These are phyloP conservation scores for Aphidius gifuensis DNA, from an alignment of 1,140 invertebrate genomes.

Conservation along the genomic window DNA sequence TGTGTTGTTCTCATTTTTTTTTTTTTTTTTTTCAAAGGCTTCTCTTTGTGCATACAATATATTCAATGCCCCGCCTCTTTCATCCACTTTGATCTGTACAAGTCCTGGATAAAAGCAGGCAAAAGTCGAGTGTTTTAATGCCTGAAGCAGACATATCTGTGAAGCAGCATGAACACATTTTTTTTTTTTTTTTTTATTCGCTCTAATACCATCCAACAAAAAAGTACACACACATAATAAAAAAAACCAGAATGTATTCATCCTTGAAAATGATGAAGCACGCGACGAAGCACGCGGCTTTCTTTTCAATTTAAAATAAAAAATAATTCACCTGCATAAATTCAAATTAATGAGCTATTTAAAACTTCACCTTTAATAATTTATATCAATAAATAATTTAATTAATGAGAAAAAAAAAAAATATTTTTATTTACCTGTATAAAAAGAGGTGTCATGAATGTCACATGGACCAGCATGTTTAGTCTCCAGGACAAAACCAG, in stretches of 20 bases:
- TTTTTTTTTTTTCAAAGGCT: too few relatives aligned
- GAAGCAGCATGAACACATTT: too few relatives aligned
- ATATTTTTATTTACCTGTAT: conserved; percentile 38
- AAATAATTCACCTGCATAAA: background rate
- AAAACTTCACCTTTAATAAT: background rate
- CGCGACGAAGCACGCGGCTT: conserved; percentile 1
- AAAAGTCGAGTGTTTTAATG: too few relatives aligned
- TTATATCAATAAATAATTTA: conserved; percentile 4
- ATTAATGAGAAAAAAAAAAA: conserved; percentile 5
- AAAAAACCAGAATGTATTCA: background rate
- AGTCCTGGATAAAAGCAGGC: too few relatives aligned
- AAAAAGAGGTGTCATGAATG: conserved; percentile 42
- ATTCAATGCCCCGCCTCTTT: too few relatives aligned
- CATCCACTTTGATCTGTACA: too few relatives aligned
- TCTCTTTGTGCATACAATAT: too few relatives aligned
- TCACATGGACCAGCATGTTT: conserved; percentile 69
- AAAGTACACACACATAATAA: too few relatives aligned
- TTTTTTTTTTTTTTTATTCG: too few relatives aligned
- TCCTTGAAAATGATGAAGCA: conserved; percentile 8
- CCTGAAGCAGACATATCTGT: too few relatives aligned
- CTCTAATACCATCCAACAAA: too few relatives aligned
- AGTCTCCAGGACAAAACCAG: conserved; percentile 75
- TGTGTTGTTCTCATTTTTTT: too few relatives aligned
- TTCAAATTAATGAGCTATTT: conserved; percentile 1
- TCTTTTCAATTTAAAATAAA: background rate